Evolutionary conservation across 1,140 invertebrate species (phyloP), one percentile per base, ranked within the genome.

Genomic region (Thaumetopoea pityocampa): DNA sequence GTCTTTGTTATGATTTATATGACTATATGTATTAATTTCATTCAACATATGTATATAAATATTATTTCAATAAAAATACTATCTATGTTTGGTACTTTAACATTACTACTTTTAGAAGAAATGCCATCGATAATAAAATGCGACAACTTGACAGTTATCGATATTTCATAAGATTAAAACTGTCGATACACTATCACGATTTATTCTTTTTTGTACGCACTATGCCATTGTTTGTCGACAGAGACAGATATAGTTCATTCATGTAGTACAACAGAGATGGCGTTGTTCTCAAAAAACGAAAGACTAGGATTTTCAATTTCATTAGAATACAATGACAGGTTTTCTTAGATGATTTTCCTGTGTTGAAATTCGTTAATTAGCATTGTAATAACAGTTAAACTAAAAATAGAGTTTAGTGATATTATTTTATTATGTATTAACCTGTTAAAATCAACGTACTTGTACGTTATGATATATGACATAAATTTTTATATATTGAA

Each of bases 211-310:
- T 73, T 60, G 63, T 68, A 67, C 65, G 66, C 64, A 67, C 65
- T 74, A 67, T 65, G 55, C 56, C 76, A 80, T 82, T 82, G 78
- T 82, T 82, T 78, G 65, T 60, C 43, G 65, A 79, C 45, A 78
- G 49, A 58, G 78, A 78, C 51, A 62, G 69, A 52, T 49, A 57
- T 47, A 65, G 23, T 35, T 12, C 16, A 32, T 34, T 40, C 11
- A 1, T 19, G 27, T 38, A 30, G 66, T 30, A 28, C 30, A 55
- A 78, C 46, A 59, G 67, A 58, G 68, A 77, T 20, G 57, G 41
- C n/a, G 15, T 9, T 5, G 5, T 10, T 6, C 14, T 35, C 10
- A 26, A 33, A 27, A 47, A 23, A 38, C 27, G 23, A 57, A 45
- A 53, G 49, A 53, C 48, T 58, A 34, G 33, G 47, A 63, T 64